These are phyloP conservation scores for Chaetogeoica ovagalla DNA, from an alignment of 2,888 invertebrate genomes.

Conservation along the genomic window DNA sequence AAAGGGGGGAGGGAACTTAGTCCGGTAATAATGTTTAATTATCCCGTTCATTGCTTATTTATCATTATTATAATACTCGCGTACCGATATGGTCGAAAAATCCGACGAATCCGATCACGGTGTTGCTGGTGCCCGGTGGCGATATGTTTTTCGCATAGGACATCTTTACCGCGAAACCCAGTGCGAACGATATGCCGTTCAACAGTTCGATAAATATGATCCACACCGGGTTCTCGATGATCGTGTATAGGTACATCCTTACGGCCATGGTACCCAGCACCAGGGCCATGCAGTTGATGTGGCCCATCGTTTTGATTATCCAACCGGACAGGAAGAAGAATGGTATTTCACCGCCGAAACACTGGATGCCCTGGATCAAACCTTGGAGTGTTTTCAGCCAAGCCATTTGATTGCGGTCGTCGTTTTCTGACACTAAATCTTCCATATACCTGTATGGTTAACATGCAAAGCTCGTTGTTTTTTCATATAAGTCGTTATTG, in stretches of 20 bases:
- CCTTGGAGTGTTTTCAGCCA: slow-evolving; percentile 76
- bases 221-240: slow-evolving; percentile 79
- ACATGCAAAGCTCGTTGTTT: background rate
- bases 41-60: too few species aligned
- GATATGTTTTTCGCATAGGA: slow-evolving; percentile 83
- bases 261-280: slow-evolving; percentile 78
- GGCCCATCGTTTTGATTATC: slow-evolving; percentile 75
- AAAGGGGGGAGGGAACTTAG: too few species aligned
- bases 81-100: slow-evolving; percentile 68
- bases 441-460: slow-evolving; percentile 66
- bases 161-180: slow-evolving; percentile 85
- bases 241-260: slow-evolving; percentile 80
- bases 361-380: slow-evolving; percentile 75
- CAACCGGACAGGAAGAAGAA: slow-evolving; percentile 77
- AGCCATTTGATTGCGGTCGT: slow-evolving; percentile 57
- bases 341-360: slow-evolving; percentile 82
- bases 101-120: slow-evolving; percentile 84
- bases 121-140: slow-evolving; percentile 81
- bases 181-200: slow-evolving; percentile 85
- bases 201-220: slow-evolving; percentile 81
- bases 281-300: slow-evolving; percentile 79
- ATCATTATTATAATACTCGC: background rate
- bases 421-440: slow-evolving; percentile 60
- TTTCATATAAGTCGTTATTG: too few species aligned
- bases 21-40: too few species aligned